Evolutionary conservation across 2,113 vertebrate species (phyloP).

Genomic region (Petromus typicus): DNA sequence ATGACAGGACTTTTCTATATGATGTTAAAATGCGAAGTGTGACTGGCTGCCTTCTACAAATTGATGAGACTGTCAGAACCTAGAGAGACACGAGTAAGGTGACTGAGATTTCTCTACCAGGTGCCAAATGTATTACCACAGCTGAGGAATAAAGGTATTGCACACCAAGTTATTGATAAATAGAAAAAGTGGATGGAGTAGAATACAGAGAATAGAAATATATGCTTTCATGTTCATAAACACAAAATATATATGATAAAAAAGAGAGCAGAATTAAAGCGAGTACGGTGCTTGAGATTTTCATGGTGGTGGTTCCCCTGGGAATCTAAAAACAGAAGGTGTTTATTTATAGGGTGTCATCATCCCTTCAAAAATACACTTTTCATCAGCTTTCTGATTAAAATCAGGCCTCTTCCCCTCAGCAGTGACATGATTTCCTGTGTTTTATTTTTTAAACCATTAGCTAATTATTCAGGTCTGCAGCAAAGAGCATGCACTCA

Average conservation of each 20-base stretch:
- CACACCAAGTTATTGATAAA: not conserved
- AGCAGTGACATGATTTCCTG: constrained; percentile 20
- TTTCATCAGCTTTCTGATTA: constrained; percentile 46
- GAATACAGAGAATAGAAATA: not conserved
- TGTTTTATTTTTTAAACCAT: not conserved
- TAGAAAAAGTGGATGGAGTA: not conserved
- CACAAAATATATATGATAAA: not conserved
- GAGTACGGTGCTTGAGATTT: not conserved
- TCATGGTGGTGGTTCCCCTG: not conserved
- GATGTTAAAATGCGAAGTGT: not conserved
- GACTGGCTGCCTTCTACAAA: not conserved
- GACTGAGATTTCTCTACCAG: not conserved
- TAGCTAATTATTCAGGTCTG: not conserved
- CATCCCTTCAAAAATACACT: constrained; percentile 34
- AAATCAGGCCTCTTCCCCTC: constrained; percentile 13
- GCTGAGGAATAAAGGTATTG: not conserved
- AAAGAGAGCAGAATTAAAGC: not conserved
- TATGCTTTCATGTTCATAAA: not conserved
- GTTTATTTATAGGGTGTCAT: not conserved
- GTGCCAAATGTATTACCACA: not conserved
- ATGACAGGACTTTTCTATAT: not conserved
- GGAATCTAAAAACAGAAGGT: not conserved
- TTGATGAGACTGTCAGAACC: not conserved
- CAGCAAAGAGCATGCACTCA: not conserved
- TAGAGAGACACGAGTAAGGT: not conserved